A percentile compares a stretch with the other conserved stretches of the same genome.
Evolutionary conservation across 2,888 invertebrate genomes (phyloP).

Genomic region (Drosophila cognata): DNA sequence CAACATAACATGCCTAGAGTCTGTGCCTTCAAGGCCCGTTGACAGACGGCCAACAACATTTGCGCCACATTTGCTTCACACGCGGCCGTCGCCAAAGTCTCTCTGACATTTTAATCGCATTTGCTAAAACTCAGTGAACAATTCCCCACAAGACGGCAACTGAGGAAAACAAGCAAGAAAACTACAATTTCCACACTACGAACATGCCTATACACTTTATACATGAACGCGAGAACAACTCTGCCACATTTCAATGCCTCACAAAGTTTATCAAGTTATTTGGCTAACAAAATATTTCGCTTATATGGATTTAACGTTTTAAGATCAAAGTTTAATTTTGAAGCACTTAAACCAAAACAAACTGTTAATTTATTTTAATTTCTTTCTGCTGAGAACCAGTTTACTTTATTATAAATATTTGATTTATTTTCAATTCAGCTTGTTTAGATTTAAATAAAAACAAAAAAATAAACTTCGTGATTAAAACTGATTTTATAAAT

Average conservation of each 20-base stretch:
- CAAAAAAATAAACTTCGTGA: not conserved
- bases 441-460: not conserved
- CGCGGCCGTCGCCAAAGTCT: slow-evolving; percentile 76
- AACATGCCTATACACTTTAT: slow-evolving; percentile 37
- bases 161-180: slow-evolving; percentile 47
- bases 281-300: not conserved
- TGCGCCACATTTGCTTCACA: slow-evolving; percentile 76
- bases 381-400: not conserved
- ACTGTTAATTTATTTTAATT: not conserved
- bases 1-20: slow-evolving; percentile 36
- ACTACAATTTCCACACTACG: slow-evolving; percentile 42
- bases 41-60: slow-evolving; percentile 76
- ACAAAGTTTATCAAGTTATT: not conserved
- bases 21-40: slow-evolving; percentile 43
- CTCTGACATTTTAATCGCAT: slow-evolving; percentile 84
- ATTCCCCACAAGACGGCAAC: slow-evolving; percentile 66
- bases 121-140: slow-evolving; percentile 84
- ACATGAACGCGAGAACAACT: not conserved
- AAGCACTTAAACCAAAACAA: not conserved
- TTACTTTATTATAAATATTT: not conserved
- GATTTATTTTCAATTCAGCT: not conserved
- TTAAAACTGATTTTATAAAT: not conserved
- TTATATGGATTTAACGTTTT: not conserved
- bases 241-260: not conserved
- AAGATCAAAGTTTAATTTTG: not conserved